Conservation (phyloP, 2,113 vertebrate species). For the Tauraco erythrolophus region DNA sequence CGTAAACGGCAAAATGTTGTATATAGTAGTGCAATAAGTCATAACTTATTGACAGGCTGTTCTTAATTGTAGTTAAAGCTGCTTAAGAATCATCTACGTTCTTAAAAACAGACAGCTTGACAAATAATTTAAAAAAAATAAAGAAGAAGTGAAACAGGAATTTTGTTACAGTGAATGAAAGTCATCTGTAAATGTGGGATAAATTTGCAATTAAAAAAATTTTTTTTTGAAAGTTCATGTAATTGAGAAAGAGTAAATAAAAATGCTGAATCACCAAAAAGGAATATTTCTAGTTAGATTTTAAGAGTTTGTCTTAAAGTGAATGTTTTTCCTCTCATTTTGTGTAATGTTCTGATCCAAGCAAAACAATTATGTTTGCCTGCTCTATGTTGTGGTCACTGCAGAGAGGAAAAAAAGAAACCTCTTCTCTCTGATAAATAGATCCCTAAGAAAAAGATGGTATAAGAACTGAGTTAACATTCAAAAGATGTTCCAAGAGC, state of each 20-base stretch:
- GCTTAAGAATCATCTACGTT: background rate
- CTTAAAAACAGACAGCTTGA: background rate
- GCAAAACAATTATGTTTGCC: background rate
- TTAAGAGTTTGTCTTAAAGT: background rate
- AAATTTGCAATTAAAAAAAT: background rate
- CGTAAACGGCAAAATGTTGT: background rate
- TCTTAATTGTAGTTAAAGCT: background rate
- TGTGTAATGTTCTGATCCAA: background rate
- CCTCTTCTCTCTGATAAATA: background rate
- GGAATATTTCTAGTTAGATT: background rate
- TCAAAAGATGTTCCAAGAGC: background rate
- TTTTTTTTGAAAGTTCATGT: background rate
- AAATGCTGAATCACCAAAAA: background rate
- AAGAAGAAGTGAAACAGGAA: background rate
- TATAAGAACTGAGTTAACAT: background rate
- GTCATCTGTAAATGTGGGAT: background rate
- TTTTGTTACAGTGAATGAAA: background rate
- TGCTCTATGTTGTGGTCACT: background rate
- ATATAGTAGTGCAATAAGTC: background rate
- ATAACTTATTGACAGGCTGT: background rate
- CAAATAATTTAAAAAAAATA: background rate
- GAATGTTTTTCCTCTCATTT: background rate
- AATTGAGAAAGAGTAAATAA: background rate
- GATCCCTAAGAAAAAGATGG: background rate
- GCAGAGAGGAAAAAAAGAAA: background rate